Evolutionary conservation across 2,888 invertebrate species (phyloP).

Genomic region (Hirtodrosophila duncani): DNA sequence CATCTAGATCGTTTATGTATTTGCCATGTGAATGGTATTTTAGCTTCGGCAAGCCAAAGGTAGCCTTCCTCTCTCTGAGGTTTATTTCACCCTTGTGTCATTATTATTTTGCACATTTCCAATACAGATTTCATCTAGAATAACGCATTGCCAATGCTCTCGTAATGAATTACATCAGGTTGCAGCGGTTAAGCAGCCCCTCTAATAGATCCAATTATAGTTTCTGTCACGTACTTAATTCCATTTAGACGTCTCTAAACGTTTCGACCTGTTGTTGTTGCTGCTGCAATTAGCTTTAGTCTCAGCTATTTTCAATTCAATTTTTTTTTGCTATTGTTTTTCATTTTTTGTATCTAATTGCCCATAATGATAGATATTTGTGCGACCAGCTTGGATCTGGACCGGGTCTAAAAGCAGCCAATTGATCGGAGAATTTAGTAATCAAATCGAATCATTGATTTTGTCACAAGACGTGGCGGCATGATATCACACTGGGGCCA

Average conservation of each 20-base stretch:
- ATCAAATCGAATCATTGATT: constrained; percentile 34
- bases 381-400: constrained; percentile 1
- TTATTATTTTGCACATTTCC: too few species aligned
- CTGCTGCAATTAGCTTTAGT: constrained; percentile 59
- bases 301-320: constrained; percentile 49
- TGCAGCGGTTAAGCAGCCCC: constrained; percentile 30
- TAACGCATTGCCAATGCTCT: background rate
- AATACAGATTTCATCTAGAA: too few species aligned
- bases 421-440: constrained; percentile 15
- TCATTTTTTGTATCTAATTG: constrained; percentile 64
- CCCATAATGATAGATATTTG: constrained; percentile 58
- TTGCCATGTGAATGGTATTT: too few species aligned
- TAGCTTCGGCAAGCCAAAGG: too few species aligned
- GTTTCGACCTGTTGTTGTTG: constrained; percentile 40
- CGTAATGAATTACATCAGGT: constrained; percentile 4
- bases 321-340: constrained; percentile 60
- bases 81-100: too few species aligned
- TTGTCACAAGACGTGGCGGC: constrained; percentile 71
- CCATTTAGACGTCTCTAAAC: constrained; percentile 63
- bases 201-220: constrained; percentile 67
- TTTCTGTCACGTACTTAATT: constrained; percentile 72
- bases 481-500: too few species aligned
- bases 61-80: too few species aligned
- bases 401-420: constrained; percentile 32
- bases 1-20: too few species aligned